phyloP scores from a whole-genome alignment of 2,797 vertebrate species.

The Amblyraja radiata region DNA sequence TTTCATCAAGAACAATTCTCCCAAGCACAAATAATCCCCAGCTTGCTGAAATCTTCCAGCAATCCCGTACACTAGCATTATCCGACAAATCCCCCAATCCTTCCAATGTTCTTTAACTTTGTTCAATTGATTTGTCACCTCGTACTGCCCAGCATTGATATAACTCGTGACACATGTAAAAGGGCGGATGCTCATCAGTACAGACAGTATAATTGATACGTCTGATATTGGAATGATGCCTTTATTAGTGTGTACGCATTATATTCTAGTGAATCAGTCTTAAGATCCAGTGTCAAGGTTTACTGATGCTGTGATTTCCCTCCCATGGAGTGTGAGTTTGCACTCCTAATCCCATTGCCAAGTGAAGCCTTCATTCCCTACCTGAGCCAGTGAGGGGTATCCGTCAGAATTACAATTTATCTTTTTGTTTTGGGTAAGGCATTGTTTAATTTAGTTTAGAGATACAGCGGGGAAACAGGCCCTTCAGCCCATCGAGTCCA shows the following conservation, averaged over 20 bases:
- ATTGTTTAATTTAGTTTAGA: not conserved
- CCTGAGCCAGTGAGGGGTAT: no score
- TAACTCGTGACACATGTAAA: not conserved
- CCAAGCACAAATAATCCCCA: no score
- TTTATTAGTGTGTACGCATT: not conserved
- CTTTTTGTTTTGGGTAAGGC: not conserved
- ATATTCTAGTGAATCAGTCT: not conserved
- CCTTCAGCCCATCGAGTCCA: no score
- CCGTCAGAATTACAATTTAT: not conserved
- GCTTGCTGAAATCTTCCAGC: no score
- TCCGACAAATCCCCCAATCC: no score
- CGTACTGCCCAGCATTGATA: not conserved
- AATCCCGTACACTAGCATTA: no score
- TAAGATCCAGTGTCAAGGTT: not conserved
- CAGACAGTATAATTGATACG: not conserved
- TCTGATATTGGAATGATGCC: not conserved
- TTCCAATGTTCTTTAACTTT: no score
- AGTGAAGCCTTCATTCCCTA: not conserved
- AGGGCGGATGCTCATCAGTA: not conserved
- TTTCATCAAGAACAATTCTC: no score
- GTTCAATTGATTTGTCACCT: not conserved
- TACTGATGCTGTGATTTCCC: not conserved
- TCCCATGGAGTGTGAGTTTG: not conserved
- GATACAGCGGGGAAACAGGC: no score
- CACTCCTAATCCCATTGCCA: not conserved